A percentile compares a stretch with the other conserved stretches of the same genome.
Evolutionary conservation across 2,113 vertebrate genomes (phyloP).

Genomic region (Alexandromys fortis): DNA sequence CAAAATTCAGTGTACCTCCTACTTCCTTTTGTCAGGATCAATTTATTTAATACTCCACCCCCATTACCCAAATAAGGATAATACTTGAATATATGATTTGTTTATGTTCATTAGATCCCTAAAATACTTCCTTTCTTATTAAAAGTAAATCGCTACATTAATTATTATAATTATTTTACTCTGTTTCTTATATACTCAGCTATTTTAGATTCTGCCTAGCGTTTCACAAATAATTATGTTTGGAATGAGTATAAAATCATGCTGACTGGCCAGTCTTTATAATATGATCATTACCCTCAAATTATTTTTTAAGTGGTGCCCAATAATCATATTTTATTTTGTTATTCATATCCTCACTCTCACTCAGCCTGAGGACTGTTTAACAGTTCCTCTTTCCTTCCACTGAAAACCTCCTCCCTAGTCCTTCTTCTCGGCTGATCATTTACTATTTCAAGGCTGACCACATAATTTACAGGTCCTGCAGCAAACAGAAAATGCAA

Average conservation of each 20-base stretch:
- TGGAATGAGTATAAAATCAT: conserved; percentile 35
- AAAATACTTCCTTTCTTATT: neutral
- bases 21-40: neutral
- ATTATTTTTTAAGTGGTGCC: conserved; percentile 47
- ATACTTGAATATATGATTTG: neutral
- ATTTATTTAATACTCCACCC: neutral
- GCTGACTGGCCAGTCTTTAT: conserved; percentile 50
- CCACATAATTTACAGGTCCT: neutral
- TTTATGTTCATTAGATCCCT: neutral
- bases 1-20: neutral
- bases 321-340: conserved; percentile 56
- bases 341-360: neutral
- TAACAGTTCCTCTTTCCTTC: neutral
- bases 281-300: conserved; percentile 54
- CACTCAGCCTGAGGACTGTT: neutral
- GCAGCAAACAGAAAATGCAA: neutral
- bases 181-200: neutral
- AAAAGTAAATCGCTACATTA: conserved; percentile 32
- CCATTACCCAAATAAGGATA: neutral
- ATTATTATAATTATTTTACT: conserved; percentile 41
- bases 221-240: neutral
- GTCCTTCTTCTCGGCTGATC: neutral
- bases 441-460: conserved; percentile 4
- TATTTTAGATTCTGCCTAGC: neutral
- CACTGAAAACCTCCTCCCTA: neutral